Evolutionary conservation across 64 coral and sea anemone species (phyloP).

Genomic region (Anthopleura sola): DNA sequence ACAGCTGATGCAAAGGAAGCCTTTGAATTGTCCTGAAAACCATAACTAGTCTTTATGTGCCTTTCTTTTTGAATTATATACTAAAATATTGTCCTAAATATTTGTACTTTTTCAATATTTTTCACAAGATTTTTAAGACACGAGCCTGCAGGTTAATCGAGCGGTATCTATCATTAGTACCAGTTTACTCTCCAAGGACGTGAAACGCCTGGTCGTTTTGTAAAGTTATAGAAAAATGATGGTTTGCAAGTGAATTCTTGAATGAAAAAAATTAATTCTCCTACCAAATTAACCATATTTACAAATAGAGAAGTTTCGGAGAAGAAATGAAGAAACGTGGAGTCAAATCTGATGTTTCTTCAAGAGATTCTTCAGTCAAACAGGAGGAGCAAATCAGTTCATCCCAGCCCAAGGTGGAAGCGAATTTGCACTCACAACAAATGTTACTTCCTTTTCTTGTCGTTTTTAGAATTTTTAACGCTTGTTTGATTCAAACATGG

Average conservation of each 20-base stretch:
- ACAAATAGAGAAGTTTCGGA: background rate
- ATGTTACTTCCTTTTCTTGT: constrained; percentile 18
- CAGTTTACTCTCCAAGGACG: background rate
- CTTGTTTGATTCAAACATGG: constrained; percentile 58
- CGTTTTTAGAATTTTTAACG: constrained; percentile 74
- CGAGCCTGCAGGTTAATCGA: background rate
- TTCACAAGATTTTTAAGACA: background rate
- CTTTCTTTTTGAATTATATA: background rate
- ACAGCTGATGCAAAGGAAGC: constrained; percentile 70
- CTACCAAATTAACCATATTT: background rate
- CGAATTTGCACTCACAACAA: background rate
- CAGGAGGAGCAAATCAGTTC: background rate
- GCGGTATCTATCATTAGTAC: background rate
- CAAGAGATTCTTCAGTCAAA: background rate
- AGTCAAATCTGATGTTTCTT: background rate
- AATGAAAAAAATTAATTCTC: background rate
- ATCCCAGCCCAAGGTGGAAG: background rate
- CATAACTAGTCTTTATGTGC: background rate
- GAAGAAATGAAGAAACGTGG: background rate
- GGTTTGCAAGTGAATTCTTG: background rate
- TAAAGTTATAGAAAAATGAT: background rate
- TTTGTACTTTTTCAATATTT: background rate
- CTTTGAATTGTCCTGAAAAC: constrained; percentile 11
- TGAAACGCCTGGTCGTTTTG: constrained; percentile 5
- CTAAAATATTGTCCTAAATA: background rate